These are phyloP conservation scores for Leptoclinus maculatus DNA, from an alignment of 2,797 vertebrate species.

Conservation along the genomic window DNA sequence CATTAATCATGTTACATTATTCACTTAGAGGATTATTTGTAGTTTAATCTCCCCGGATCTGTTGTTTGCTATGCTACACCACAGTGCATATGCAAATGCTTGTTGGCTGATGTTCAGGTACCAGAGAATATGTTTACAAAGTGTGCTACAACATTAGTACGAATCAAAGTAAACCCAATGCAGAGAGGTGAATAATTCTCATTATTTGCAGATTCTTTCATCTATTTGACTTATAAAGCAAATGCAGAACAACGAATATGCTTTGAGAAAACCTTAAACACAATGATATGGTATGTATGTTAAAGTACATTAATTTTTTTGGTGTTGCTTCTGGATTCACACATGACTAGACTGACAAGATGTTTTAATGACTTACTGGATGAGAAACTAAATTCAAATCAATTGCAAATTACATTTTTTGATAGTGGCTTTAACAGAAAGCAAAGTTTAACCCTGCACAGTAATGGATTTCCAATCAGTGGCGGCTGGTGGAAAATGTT, in stretches of 20 bases:
- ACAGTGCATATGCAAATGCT: constrained; percentile 42
- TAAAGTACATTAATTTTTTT: neutral
- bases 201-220: constrained; percentile 22
- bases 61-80: constrained; percentile 33
- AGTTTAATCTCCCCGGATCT: constrained; percentile 31
- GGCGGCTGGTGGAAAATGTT: too few species aligned
- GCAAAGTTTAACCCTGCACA: constrained; percentile 46
- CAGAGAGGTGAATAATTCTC: constrained; percentile 24
- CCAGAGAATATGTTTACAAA: constrained; percentile 19
- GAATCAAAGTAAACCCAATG: constrained; percentile 20
- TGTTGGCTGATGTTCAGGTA: constrained; percentile 37
- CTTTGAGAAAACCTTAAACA: neutral
- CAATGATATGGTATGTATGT: neutral
- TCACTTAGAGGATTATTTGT: constrained; percentile 32
- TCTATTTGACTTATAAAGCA: constrained; percentile 10
- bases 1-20: constrained; percentile 33
- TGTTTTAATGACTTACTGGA: constrained; percentile 45
- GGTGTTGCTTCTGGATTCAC: constrained; percentile 10
- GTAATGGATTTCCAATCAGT: constrained; percentile 62
- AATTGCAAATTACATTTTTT: constrained; percentile 61
- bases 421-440: constrained; percentile 34
- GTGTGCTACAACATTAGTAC: neutral
- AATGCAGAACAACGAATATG: neutral
- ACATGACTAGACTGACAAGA: constrained; percentile 35
- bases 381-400: constrained; percentile 48